These are phyloP conservation scores for Pardalotus punctatus DNA, from an alignment of 2,113 vertebrate species.

Conservation along the genomic window DNA sequence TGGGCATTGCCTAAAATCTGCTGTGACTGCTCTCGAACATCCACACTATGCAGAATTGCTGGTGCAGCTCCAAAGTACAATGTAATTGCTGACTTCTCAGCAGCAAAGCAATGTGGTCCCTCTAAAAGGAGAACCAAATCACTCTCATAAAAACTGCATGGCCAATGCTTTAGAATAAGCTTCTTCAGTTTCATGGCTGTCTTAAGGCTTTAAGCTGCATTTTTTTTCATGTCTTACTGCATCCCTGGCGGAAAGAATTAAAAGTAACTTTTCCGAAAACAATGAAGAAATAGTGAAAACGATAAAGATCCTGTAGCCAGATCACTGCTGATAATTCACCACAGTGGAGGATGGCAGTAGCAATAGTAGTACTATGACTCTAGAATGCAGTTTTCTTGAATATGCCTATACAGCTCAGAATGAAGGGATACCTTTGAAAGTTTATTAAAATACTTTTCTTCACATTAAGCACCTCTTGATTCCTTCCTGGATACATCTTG, in stretches of 20 bases:
- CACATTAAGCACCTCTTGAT: not conserved
- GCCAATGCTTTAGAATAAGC: not conserved
- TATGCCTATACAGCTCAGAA: not conserved
- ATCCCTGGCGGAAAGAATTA: not conserved
- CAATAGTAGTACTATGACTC: not conserved
- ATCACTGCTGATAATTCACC: not conserved
- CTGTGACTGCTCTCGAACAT: not conserved
- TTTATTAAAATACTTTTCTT: not conserved
- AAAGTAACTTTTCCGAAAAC: not conserved
- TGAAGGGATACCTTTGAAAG: not conserved
- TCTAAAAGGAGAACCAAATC: conserved; percentile 53
- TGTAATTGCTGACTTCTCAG: conserved; percentile 40
- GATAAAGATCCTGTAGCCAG: not conserved
- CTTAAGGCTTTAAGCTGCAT: not conserved
- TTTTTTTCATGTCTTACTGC: not conserved
- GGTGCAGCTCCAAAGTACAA: conserved; percentile 2
- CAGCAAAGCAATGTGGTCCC: not conserved
- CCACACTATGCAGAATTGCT: not conserved
- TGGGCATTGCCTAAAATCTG: not conserved
- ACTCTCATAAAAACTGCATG: not conserved
- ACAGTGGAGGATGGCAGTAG: not conserved
- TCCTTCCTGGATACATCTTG: not conserved
- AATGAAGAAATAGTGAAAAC: not conserved
- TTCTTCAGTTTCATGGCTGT: not conserved
- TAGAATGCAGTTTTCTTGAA: not conserved